phyloP scores from a whole-genome alignment of 2,113 vertebrate genomes.

The Anser cygnoides region DNA sequence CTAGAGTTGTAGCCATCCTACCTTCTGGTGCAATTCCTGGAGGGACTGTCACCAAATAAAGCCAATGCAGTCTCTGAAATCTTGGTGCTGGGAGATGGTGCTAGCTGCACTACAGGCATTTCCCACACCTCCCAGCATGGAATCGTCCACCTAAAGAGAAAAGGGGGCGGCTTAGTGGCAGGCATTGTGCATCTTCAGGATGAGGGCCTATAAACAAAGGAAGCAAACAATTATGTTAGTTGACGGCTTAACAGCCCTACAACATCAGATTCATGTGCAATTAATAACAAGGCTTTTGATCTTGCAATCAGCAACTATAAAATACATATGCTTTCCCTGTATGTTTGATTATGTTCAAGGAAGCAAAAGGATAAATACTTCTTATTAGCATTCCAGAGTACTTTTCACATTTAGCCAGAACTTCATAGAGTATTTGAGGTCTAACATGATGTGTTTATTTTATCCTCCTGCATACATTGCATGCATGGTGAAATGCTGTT shows the following conservation, averaged over 20 bases:
- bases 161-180: not conserved
- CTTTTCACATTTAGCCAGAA: not conserved
- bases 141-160: not conserved
- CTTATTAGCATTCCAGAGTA: slow-evolving; percentile 38
- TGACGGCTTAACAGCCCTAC: not conserved
- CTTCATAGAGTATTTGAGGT: not conserved
- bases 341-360: slow-evolving; percentile 8
- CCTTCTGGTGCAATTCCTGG: rapidly evolving
- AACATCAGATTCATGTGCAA: slow-evolving; percentile 32
- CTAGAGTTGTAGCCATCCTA: not conserved
- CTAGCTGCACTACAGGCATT: not conserved
- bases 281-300: slow-evolving; percentile 65
- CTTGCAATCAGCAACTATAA: slow-evolving; percentile 1
- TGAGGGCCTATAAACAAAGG: not conserved
- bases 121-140: not conserved
- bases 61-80: not conserved
- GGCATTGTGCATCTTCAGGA: not conserved
- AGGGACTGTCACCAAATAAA: not conserved
- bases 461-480: not conserved
- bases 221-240: slow-evolving; percentile 42
- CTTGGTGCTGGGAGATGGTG: rapidly evolving
- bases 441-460: not conserved
- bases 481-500: not conserved
- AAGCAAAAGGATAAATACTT: slow-evolving; percentile 49
- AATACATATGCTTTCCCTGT: slow-evolving; percentile 33